Conservation (phyloP, 23 tunicate genomes). For the Styela clava region DNA sequence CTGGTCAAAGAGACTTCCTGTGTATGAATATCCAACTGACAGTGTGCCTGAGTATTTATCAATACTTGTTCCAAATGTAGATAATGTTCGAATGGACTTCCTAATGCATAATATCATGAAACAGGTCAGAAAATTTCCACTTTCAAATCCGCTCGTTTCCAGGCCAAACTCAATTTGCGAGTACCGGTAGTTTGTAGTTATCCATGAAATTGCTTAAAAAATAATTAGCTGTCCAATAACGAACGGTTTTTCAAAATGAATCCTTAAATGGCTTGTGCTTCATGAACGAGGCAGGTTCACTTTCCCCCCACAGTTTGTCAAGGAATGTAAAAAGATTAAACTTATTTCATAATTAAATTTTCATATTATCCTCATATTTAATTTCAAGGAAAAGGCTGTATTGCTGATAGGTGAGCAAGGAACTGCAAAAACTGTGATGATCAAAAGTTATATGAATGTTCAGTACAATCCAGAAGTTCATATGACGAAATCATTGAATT, state of each 20-base stretch:
- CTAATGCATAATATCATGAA: slow-evolving; percentile 94
- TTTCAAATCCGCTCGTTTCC: not conserved
- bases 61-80: slow-evolving; percentile 92
- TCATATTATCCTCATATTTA: too few species aligned
- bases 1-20: slow-evolving; percentile 73
- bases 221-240: too few species aligned
- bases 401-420: slow-evolving; percentile 96
- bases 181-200: not conserved
- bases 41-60: slow-evolving; percentile 79
- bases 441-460: slow-evolving; percentile 82
- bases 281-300: too few species aligned
- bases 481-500: slow-evolving; percentile 88
- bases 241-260: too few species aligned
- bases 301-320: too few species aligned
- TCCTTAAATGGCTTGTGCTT: too few species aligned
- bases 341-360: too few species aligned
- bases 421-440: slow-evolving; percentile 97
- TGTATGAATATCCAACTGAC: slow-evolving; percentile 68
- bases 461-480: slow-evolving; percentile 80
- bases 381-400: slow-evolving; percentile 79
- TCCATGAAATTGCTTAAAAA: not conserved
- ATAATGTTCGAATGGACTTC: slow-evolving; percentile 94
- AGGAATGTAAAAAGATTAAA: too few species aligned
- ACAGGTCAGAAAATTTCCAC: slow-evolving; percentile 51
- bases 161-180: not conserved